Base-by-base conservation (phyloP, 2,113 vertebrate genomes). In the Desmodus rotundus region DNA sequence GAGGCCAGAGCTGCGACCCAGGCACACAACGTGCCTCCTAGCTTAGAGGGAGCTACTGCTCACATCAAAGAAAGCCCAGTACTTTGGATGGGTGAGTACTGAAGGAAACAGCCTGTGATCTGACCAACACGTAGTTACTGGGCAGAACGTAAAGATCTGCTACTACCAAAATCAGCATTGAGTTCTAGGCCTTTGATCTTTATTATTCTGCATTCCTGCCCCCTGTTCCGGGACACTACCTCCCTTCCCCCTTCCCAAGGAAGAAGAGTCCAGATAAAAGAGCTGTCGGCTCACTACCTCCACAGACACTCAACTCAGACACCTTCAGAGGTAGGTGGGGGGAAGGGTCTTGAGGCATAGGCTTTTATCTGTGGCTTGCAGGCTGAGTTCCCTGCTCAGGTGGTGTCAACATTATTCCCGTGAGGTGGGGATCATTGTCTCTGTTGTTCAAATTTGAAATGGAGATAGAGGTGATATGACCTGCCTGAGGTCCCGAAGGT, bases 291-390 rank as follows among this genome's bases (percentile, higher is more conserved):
- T 17, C 22, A 47, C 78, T 81, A 31, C 76, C 45, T 24, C 82
- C 31, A 65, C 68, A 47, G 77, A 68, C 16, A 31, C 22, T 83
- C 56, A 20, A 28, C 77, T 28, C 76, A 43, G 56, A 43, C 17
- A 50, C 16, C 4, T 93, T 73, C 38, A 76, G 58, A 95, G 94
- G 87, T 91, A 93, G 38, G 94, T 96, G 58, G 41, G 3, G 28
- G 15, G 31, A 20, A 52, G 50, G 33, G 41, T 81, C 56, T 74
- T 54, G 63, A 93, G 33, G 43, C 5, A 4, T 20, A n/a, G 82
- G 41, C 17, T 73, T 68, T n/a, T 47, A 31, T 52, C 16, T 74
- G 52, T 90, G 89, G 65, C 36, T 94, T 78, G 14, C 33, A 72
- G 58, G 54, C 54, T 67, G 10, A 28, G 28, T 26, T 89, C 36